Evolutionary conservation across 2,113 vertebrate species (phyloP), one percentile per base, ranked within the genome.

Genomic region (Dendrocopos noguchii): DNA sequence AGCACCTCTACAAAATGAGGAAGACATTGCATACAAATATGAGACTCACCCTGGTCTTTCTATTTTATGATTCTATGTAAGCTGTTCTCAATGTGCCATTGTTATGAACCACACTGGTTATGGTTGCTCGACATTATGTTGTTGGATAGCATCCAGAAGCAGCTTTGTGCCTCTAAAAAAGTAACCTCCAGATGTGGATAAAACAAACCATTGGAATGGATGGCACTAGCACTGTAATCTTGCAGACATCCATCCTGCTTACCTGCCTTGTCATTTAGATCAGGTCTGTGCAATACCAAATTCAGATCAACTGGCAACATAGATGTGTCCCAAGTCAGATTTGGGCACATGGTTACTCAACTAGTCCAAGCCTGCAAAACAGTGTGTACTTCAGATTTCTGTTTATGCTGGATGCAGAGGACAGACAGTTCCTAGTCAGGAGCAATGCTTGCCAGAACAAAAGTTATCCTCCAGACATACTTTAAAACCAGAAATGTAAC

Each of bases 401-500:
- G 36, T 80, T 93, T 78, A 13, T 67, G 47, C 90, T 94, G 82
- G 52, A 72, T 83, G 83, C 47, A 64, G 53, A 80, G 53, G 65
- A 86, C 61, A 90, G 76, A 53, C 36, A 2, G 13, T 89, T 87
- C 71, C 29, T 82, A 31, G 34, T 71, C 39, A 50, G 34, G 59
- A 81, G 55, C 59, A 73, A 87, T 0, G 6, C n/a, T 46, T 90
- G 76, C 56, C 87, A 94, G 64, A 64, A 80, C 15, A 70, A 59
- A 85, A 52, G 9, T 59, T 77, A 63, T 34, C 55, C 65, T 90
- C 87, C 67, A 71, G 60, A 94, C 82, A 87, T 71, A 82, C 33
- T 85, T 91, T 31, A 63, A 92, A 88, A 76, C 46, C 34, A 85
- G 60, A 91, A 95, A 63, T 67, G 14, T 91, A 85, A 56, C 55